Evolutionary conservation across 1,140 invertebrate species (phyloP).

Genomic region (Plectrocnemia conspersa): DNA sequence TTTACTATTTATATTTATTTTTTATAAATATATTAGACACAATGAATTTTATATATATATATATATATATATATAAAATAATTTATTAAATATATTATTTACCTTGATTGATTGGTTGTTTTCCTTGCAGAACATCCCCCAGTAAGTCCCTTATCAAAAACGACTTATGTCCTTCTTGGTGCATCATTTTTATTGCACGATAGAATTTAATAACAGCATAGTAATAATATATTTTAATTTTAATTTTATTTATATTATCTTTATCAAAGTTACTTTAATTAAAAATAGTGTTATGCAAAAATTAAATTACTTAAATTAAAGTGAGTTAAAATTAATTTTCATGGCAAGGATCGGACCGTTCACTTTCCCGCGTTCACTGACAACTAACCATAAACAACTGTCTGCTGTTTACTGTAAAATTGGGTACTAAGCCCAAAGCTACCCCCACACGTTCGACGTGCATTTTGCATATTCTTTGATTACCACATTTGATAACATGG

Average conservation of each 20-base stretch:
- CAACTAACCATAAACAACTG: constrained; percentile 32
- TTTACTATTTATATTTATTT: too few relatives aligned
- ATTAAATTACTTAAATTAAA: not conserved
- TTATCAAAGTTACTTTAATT: too few relatives aligned
- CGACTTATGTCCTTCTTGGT: constrained; percentile 67
- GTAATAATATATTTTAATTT: not conserved
- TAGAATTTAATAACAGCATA: not conserved
- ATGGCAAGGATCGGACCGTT: constrained; percentile 7
- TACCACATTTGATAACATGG: too few relatives aligned
- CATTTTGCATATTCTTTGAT: too few relatives aligned
- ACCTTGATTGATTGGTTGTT: constrained; percentile 10
- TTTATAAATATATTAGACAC: too few relatives aligned
- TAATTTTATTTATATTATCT: constrained; percentile 1
- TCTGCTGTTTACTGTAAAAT: not conserved
- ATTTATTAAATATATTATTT: too few relatives aligned
- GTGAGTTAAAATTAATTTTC: not conserved
- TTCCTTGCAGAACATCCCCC: constrained; percentile 60
- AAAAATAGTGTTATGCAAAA: too few relatives aligned
- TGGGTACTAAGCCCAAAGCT: constrained; percentile 7
- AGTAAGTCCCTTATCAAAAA: constrained; percentile 72
- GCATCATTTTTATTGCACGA: constrained; percentile 36
- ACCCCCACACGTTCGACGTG: constrained; percentile 11
- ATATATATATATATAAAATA: too few relatives aligned
- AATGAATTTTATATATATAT: too few relatives aligned
- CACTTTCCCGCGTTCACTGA: constrained; percentile 32